Base-by-base conservation (phyloP, 2,797 vertebrate species). In the Parotocinclus haroldoi region DNA sequence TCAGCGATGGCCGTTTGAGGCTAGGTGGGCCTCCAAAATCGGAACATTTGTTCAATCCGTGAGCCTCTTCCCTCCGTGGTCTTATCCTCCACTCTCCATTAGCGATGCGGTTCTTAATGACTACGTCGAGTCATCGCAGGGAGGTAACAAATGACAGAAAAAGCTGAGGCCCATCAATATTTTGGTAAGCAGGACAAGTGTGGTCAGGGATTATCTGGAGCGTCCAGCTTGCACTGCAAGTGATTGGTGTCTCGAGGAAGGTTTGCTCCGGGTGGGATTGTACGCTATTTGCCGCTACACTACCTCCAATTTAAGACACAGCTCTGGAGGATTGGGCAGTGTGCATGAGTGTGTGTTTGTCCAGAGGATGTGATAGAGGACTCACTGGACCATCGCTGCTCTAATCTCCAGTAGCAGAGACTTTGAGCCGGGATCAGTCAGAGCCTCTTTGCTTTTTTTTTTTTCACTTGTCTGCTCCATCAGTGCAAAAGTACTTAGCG, bases 271-370 rank as follows among this genome's bases (percentile, higher is more conserved):
- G 44, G 13, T 7, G 57, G 57, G 66, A 54, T 60, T 61, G 40
- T 11, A 45, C 38, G 42, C 66, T 61, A 68, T 68, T 61, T 68
- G 50, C 58, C 66, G 50, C 66, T 60, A 61, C 58, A 50, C 58
- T 68, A 68, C 19, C 66, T 68, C 56, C 66, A 68, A 68, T 68
- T 68, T 68, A 68, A 54, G 66, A 69, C 52, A 69, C 66, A 61
- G 39, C 58, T 37, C 58, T n/a, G 39, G 66, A 60, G 66, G 50
- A 68, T 68, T 68, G 66, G 66, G 44, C 66, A 61, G 66, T 39
- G 51, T 68, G 49, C 46, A 39, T n/a, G 53, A 37, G 19, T 54
- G 46, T n/a, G 12, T 66, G 55, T 66, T 58, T 66, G 66, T 53
- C 56, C 57, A 42, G 14, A 55, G 44, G 52, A 49, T 62, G 58